Conservation (phyloP, 2,888 invertebrate genomes). For the Luperina testacea region DNA sequence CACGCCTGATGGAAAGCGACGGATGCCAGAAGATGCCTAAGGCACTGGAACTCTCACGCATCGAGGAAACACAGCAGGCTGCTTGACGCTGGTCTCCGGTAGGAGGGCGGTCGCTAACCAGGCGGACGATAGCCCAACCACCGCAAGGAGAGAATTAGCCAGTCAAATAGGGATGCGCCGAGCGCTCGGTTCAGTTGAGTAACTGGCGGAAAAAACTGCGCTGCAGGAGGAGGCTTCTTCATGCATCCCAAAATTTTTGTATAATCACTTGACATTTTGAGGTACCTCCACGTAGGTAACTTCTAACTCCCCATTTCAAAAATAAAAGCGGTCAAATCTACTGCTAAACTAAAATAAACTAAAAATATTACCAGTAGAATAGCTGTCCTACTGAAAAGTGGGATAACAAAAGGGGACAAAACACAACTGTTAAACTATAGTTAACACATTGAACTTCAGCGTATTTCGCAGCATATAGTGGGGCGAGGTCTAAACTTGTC, state of each 20-base stretch:
- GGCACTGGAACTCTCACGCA: too few species aligned
- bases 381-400: not conserved
- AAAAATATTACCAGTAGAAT: not conserved
- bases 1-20: too few species aligned
- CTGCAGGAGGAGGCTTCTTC: too few species aligned
- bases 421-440: conserved; percentile 8
- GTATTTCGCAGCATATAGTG: not conserved
- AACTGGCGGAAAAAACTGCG: too few species aligned
- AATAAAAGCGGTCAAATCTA: not conserved
- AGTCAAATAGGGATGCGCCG: too few species aligned
- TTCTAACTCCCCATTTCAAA: not conserved
- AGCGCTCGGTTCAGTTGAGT: too few species aligned
- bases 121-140: too few species aligned
- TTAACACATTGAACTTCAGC: not conserved
- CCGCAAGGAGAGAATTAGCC: too few species aligned
- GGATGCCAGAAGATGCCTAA: too few species aligned
- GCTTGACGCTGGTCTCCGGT: too few species aligned
- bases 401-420: not conserved
- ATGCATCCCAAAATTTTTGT: not conserved
- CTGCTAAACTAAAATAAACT: not conserved
- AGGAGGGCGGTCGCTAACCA: too few species aligned
- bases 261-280: not conserved
- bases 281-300: not conserved
- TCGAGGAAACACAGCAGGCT: too few species aligned
- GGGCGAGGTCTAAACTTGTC: not conserved